Evolutionary conservation across 2,797 vertebrate species (phyloP), one percentile per base, ranked within the genome.

Genomic region (Todus mexicanus): DNA sequence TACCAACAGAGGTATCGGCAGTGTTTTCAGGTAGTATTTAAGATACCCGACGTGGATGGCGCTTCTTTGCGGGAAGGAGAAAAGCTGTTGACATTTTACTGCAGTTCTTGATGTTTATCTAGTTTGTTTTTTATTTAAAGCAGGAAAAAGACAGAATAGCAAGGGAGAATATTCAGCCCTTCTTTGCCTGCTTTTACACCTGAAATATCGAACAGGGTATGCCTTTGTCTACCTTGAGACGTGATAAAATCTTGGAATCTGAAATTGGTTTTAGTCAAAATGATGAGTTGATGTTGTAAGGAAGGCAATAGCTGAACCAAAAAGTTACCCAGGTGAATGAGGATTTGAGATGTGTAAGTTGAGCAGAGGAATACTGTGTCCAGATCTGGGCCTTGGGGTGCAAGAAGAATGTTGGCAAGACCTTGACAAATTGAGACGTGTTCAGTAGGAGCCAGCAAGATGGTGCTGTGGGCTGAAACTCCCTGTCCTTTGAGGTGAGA

Each of bases 351-450:
- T 11, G 27, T 38, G 1, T 12, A n/a, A 63, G 29, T 22, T 50
- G 43, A 74, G 38, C 38, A 75, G 35, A 18, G 73, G 40, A 48
- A n/a, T 19, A 6, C 13, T n/a, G 23, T 27, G 16, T 57, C n/a
- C 13, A 13, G 6, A 61, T 54, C 31, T 1, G 3, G 17, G 37
- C 12, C 27, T 51, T 2, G 1, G 20, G n/a, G 37, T 47, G 9
- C 31, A 47, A 61, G 21, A 40, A 42, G 3, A 38, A 29, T 15
- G 25, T 45, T 66, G 74, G 37, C 15, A 43, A n/a, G 70, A 38
- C 56, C 43, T n/a, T 64, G 29, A 47, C 5, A 73, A 43, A 42
- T 23, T 15, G 56, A 50, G 25, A 5, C 3, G 8, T 22, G 16
- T 35, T 35, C 23, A 13, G 12, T 66, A 17, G n/a, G 17, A 45